phyloP scores from a whole-genome alignment of 2,888 invertebrate genomes.

The Cosmia trapezina region DNA sequence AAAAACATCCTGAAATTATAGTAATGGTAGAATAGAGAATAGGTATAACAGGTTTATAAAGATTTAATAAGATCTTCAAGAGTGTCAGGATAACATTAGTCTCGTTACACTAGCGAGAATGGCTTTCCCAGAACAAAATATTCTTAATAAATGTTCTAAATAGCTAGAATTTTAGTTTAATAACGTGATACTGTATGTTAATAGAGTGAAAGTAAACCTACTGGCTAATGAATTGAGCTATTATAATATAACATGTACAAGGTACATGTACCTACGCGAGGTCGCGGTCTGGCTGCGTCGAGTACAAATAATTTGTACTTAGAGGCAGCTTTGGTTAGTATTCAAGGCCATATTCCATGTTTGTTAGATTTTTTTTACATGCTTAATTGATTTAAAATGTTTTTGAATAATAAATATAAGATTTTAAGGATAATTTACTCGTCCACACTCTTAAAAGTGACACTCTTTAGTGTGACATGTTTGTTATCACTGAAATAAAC shows the following conservation, averaged over 20 bases:
- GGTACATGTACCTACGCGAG: not conserved
- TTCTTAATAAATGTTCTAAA: not conserved
- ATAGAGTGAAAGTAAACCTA: slow-evolving; percentile 6
- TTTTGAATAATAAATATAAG: not conserved
- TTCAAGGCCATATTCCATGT: slow-evolving; percentile 9
- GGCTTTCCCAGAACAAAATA: slow-evolving; percentile 6
- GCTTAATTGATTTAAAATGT: not conserved
- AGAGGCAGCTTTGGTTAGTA: not conserved
- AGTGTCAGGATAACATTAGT: not conserved
- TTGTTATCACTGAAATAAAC: not conserved
- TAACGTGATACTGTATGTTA: slow-evolving; percentile 11
- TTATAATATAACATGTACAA: slow-evolving; percentile 18
- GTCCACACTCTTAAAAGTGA: not conserved
- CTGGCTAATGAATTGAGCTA: slow-evolving; percentile 8
- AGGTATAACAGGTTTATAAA: too few relatives aligned
- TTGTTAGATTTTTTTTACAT: not conserved
- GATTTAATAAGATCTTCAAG: not conserved
- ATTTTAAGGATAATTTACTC: not conserved
- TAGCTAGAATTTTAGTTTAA: not conserved
- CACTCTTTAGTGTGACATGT: not conserved
- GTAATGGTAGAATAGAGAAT: too few relatives aligned
- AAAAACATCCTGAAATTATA: too few relatives aligned
- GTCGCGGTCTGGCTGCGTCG: slow-evolving; percentile 3
- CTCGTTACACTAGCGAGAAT: not conserved
- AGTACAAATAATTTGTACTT: slow-evolving; percentile 9